Evolutionary conservation across 2,888 invertebrate species (phyloP), one percentile per base, ranked within the genome.

Genomic region (Scrobipalpa costella): DNA sequence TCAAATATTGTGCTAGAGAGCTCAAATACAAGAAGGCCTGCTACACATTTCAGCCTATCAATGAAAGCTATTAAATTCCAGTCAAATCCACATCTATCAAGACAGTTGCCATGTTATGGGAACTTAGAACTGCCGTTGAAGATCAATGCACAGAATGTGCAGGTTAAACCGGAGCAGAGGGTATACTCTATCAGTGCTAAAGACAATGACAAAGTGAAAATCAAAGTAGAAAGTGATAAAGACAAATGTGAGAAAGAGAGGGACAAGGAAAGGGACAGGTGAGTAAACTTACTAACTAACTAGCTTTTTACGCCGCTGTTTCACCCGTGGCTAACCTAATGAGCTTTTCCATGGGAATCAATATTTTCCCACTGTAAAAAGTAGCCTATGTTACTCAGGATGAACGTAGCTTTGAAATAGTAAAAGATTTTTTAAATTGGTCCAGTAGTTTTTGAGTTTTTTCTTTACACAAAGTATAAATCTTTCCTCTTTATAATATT

Each of bases 51-150:
- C 58, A 86, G 84, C 58, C 67, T 90, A 21, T 78, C 83, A 0
- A 69, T 90, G 67, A 85, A 80, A 64, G 90, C 91, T 7, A 81
- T 92, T 11, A 81, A 84, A 63, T 92, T 92, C 70, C 88, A 88
- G 64, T 77, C 86, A 0, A 83, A 84, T 2, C 52, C 34, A 19
- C 57, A 57, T 9, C 9, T 88, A 0, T 80, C 87, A 62, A 83
- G 91, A 63, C 79, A 88, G 67, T 69, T 92, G 19, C 92, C 92
- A 0, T 92, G 92, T 63, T 92, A 92, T 67, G 92, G 92, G 0
- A 92, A 92, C 62, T 68, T 92, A 66, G 92, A 91, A 72, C 70
- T 92, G 64, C 90, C 91, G 0, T 73, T 90, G 19, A 90, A 91
- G 71, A 79, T 88, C 0, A 91, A 73, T 47, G 69, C 74, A 34